Percentiles rank a stretch among this genome's conserved stretches.
These are phyloP conservation scores for Agelaius phoeniceus DNA, from an alignment of 2,113 vertebrate genomes.

Conservation along the genomic window DNA sequence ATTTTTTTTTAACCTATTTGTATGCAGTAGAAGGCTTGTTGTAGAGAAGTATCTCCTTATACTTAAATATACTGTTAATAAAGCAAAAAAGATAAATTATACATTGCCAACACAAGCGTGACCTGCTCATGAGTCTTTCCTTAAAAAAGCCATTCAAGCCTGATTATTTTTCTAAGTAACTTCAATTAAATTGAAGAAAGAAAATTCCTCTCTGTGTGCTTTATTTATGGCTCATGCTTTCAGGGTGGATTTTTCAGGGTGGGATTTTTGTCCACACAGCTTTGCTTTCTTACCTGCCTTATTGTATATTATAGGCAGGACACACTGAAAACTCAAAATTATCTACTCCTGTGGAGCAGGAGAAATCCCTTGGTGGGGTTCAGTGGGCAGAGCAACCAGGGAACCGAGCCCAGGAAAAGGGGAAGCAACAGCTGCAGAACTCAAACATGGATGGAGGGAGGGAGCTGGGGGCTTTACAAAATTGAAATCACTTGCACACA, in stretches of 20 bases:
- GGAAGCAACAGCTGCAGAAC: not conserved
- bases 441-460: rapidly evolving
- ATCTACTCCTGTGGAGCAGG: not conserved
- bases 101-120: slow-evolving; percentile 72
- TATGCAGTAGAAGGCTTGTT: slow-evolving; percentile 75
- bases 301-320: not conserved
- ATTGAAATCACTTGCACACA: not conserved
- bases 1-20: slow-evolving; percentile 73
- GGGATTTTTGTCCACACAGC: not conserved
- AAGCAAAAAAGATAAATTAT: slow-evolving; percentile 71
- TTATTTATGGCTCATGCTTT: slow-evolving; percentile 44
- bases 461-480: not conserved
- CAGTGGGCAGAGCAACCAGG: not conserved
- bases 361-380: not conserved
- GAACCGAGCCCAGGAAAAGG: rapidly evolving
- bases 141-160: slow-evolving; percentile 80
- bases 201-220: slow-evolving; percentile 63
- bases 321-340: not conserved
- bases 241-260: not conserved
- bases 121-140: slow-evolving; percentile 76
- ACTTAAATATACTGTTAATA: slow-evolving; percentile 70
- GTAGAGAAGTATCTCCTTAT: slow-evolving; percentile 70
- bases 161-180: slow-evolving; percentile 87
- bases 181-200: slow-evolving; percentile 83
- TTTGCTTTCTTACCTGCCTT: not conserved